Evolutionary conservation across 2,797 vertebrate genomes (phyloP), one percentile per base, ranked within the genome.

Genomic region (Poecilia picta): DNA sequence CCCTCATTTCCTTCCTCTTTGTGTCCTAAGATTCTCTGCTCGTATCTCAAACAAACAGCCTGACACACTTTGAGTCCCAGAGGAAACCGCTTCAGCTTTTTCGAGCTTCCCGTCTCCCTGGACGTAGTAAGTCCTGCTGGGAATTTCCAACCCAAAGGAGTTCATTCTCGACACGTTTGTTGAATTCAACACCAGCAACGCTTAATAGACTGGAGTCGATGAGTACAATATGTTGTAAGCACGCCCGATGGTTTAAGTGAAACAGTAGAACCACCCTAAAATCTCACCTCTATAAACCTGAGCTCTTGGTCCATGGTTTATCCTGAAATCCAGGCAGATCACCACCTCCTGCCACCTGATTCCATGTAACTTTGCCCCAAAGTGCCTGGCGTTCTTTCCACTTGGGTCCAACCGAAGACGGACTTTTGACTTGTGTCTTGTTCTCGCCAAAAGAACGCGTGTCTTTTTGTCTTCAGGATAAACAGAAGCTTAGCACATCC

Each of bases 271-370:
- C 49, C 10, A 2, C 6, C 28, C 0, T 55, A 77, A 70, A 46
- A 25, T 83, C 93, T 94, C 89, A 93, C 93, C 91, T 94, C 92
- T 7, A 76, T 6, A 77, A 85, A 94, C 79, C 90, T 90, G 85
- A 91, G 86, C 81, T 94, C 93, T 43, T 91, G 91, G 1, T 94
- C 93, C 89, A 92, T 92, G 78, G 76, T 77, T 75, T 31, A 81
- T 85, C 75, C 49, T 73, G 75, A 86, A 73, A 73, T 25, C 12
- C 76, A 33, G 16, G 47, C 78, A 78, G 15, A 73, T 51, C 77
- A 31, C 33, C 1, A 7, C 15, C 59, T 41, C 20, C 18, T 28
- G 43, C 51, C 43, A 11, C 33, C 23, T 73, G 28, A 74, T 47
- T 16, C 49, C 78, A 70, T 73, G 36, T 16, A 43, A 57, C 12